Conservation (phyloP, 1,140 invertebrate genomes). For the Drosophila guanche region DNA sequence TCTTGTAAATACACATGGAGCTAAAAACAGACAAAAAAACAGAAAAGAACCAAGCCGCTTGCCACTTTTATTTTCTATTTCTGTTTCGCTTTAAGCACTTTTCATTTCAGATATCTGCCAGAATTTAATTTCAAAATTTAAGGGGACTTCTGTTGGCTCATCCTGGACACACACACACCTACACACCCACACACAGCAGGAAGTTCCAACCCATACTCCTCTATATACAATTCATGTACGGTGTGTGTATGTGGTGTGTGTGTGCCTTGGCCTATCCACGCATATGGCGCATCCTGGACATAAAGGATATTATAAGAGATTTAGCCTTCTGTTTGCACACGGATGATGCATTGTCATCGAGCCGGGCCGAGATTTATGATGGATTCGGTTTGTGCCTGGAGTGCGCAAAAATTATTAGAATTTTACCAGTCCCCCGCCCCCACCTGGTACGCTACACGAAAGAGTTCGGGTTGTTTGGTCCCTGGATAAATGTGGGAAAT, state of each 20-base stretch:
- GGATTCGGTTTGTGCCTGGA: slow-evolving; percentile 82
- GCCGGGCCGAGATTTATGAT: slow-evolving; percentile 83
- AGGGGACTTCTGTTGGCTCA: neutral
- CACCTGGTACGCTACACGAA: slow-evolving; percentile 37
- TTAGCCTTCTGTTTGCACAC: slow-evolving; percentile 81
- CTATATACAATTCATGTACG: neutral
- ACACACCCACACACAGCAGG: slow-evolving; percentile 8
- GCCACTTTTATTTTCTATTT: slow-evolving; percentile 38
- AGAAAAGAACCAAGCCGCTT: slow-evolving; percentile 32
- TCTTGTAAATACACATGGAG: slow-evolving; percentile 75
- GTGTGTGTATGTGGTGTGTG: slow-evolving; percentile 28
- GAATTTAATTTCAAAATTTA: slow-evolving; percentile 66
- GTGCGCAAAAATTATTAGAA: slow-evolving; percentile 80
- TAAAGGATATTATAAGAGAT: slow-evolving; percentile 83
- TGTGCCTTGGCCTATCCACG: slow-evolving; percentile 71
- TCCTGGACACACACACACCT: slow-evolving; percentile 10
- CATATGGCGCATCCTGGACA: slow-evolving; percentile 81
- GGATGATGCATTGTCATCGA: slow-evolving; percentile 83
- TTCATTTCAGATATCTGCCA: slow-evolving; percentile 18
- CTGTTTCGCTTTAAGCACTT: slow-evolving; percentile 14
- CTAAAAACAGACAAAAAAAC: slow-evolving; percentile 2
- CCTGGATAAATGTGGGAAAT: neutral
- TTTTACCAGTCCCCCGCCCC: slow-evolving; percentile 40
- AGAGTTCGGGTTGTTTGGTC: slow-evolving; percentile 19
- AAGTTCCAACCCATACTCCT: neutral